These are phyloP conservation scores for Acleris laterana DNA, from an alignment of 2,888 invertebrate species.

Conservation along the genomic window DNA sequence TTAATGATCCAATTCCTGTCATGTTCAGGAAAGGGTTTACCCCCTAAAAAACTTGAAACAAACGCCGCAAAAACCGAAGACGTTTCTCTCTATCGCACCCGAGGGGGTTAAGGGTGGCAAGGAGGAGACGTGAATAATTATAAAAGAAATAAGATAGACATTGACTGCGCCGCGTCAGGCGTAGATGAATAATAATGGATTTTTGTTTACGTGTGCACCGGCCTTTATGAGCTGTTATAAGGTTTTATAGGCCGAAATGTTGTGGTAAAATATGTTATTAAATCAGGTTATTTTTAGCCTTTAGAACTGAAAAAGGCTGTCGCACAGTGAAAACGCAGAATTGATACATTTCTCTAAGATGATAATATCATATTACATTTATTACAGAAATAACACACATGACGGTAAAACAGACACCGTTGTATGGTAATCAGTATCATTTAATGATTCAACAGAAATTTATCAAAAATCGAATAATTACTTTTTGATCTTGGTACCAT, in stretches of 20 bases:
- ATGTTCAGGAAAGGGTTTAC: conserved; percentile 84
- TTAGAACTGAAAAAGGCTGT: too few species aligned
- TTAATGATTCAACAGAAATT: too few species aligned
- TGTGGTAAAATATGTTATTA: conserved; percentile 64
- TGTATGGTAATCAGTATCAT: too few species aligned
- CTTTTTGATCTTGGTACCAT: too few species aligned
- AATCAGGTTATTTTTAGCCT: conserved; percentile 36
- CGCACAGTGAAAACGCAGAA: too few species aligned
- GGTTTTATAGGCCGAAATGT: conserved; percentile 65
- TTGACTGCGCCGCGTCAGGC: conserved; percentile 80
- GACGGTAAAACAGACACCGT: too few species aligned
- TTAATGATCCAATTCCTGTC: conserved; percentile 85
- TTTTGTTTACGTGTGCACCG: conserved; percentile 77
- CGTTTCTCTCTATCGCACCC: conserved; percentile 71
- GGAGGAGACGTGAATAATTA: conserved; percentile 81
- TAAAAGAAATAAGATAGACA: conserved; percentile 85
- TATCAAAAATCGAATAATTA: too few species aligned
- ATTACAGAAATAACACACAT: too few species aligned
- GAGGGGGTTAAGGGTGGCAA: conserved; percentile 48
- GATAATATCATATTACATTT: too few species aligned
- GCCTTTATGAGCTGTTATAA: conserved; percentile 64
- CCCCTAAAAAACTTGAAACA: conserved; percentile 84
- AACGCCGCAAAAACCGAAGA: conserved; percentile 84
- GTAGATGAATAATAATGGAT: conserved; percentile 82
- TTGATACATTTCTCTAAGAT: too few species aligned